Base-by-base conservation (phyloP, 2,113 vertebrate genomes). In the Lycocorax pyrrhopterus region DNA sequence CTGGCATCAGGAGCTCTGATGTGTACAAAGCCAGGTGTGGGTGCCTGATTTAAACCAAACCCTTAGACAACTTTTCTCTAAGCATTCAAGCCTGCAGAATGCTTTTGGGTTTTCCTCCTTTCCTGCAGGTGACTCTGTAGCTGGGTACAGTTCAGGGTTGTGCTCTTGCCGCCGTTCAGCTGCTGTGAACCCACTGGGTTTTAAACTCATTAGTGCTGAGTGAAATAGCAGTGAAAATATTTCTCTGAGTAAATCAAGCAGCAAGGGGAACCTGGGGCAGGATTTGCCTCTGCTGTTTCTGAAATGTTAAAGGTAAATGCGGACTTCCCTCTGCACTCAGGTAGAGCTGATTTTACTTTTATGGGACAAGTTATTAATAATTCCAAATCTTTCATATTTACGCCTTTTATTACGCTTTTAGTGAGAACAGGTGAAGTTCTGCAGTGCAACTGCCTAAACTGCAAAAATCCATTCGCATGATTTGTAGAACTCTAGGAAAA, bases 111-210 rank as follows among this genome's bases (percentile, higher is more conserved):
- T 78, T 87, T 77, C 63, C 43, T 84, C 10, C 46, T 58, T 53
- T 58, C n/a, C 51, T 77, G 37, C 39, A 37, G 55, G 17, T 3
- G 0, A 86, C 16, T 8, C 72, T 49, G 46, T 30, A 39, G 56
- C 49, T 0, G 1, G 33, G 52, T 23, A n/a, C 59, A 56, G 35
- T 30, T 67, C 43, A 32, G 75, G 30, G 43, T 10, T 90, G 44
- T 27, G 55, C 59, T 87, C 75, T 43, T 0, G 0, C 19, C 0
- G 1, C 47, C 0, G 0, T 29, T 58, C 60, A 66, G 75, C 75
- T 62, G 75, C 63, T 37, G 67, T 71, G 68, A 93, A 92, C 67
- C 10, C 18, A 30, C 53, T 15, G 63, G 43, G 75, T 67, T 93
- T 94, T 80, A 73, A 74, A 92, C 52, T 90, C 79, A 75, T 91